These are phyloP conservation scores for Limnephilus lunatus DNA, from an alignment of 2,888 invertebrate species.

Conservation along the genomic window DNA sequence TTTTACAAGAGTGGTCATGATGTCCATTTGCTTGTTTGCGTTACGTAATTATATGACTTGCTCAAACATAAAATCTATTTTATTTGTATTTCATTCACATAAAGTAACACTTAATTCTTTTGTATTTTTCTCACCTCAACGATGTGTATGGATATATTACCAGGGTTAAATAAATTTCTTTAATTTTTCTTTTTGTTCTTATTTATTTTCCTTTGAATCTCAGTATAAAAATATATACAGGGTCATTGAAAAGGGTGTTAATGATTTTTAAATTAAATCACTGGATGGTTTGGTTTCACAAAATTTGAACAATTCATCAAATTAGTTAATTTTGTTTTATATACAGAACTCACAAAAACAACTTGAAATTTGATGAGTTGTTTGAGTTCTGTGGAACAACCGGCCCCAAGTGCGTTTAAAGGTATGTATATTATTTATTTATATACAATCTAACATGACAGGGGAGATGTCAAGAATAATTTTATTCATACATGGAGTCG, in stretches of 20 bases:
- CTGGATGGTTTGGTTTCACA: no score
- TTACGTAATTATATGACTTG: conserved; percentile 56
- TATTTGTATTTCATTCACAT: conserved; percentile 44
- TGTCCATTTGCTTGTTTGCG: conserved; percentile 57
- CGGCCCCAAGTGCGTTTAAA: no score
- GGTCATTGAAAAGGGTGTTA: neutral
- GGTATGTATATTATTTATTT: no score
- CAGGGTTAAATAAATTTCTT: conserved; percentile 65
- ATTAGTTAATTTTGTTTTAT: no score
- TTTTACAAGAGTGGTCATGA: conserved; percentile 54
- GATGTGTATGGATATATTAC: conserved; percentile 67
- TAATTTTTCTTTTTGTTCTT: conserved; percentile 45
- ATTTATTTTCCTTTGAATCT: conserved; percentile 30
- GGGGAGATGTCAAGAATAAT: no score
- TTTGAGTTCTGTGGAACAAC: no score
- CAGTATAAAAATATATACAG: neutral
- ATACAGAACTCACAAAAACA: no score
- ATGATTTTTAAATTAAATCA: no score
- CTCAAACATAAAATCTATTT: conserved; percentile 53
- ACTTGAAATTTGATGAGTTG: no score
- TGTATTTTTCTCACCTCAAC: conserved; percentile 62
- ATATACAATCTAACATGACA: no score
- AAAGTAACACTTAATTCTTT: conserved; percentile 54
- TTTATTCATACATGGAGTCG: no score
- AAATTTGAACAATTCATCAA: no score